Base-by-base conservation (phyloP, 1,140 invertebrate genomes). In the Drosophila sulfurigaster region DNA sequence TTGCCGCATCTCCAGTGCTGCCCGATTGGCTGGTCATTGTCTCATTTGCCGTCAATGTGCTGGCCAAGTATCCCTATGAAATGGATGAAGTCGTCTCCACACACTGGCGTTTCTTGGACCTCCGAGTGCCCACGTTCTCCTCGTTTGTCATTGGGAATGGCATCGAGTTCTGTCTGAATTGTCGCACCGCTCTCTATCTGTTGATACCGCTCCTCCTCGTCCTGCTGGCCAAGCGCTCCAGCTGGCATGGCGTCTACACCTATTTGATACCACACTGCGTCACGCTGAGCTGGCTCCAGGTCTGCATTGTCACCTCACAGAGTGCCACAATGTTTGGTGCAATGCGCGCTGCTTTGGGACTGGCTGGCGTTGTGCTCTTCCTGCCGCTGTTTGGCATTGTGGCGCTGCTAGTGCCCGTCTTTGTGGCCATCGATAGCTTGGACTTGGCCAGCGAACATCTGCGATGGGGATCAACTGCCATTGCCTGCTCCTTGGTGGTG, bases 41-140 rank as follows among this genome's bases (percentile, higher is more conserved):
- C 3, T 97, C 97, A 5, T 97, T 97, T 81, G 95, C 95, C 2
- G 94, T 97, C 0, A 96, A 97, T 80, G 96, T 97, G 0, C 92
- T 97, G 1, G 96, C 96, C 0, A 97, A 96, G 86, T 97, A 97
- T 93, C 96, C 96, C 0, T 97, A 97, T 72, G 96, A 97, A 81
- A 95, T 95, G 65, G 96, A 97, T 67, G 94, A 96, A 1, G 96
- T 97, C 0, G 96, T 97, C 0, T 95, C 95, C 7, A 96, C 96
- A 67, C 95, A 95, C 1, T 97, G 96, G 96, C 91, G 96, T 13
- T 97, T 96, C 81, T 86, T 97, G 0, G 96, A 97, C 81, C 93
- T 97, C 11, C 95, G 96, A 76, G 95, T 96, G 52, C 96, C 96
- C 7, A 96, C 95, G 3, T 96, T 97, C 92, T 95, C 96, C 0